Conservation (phyloP, 2,797 vertebrate species). For the Basileuterus tristriatus region DNA sequence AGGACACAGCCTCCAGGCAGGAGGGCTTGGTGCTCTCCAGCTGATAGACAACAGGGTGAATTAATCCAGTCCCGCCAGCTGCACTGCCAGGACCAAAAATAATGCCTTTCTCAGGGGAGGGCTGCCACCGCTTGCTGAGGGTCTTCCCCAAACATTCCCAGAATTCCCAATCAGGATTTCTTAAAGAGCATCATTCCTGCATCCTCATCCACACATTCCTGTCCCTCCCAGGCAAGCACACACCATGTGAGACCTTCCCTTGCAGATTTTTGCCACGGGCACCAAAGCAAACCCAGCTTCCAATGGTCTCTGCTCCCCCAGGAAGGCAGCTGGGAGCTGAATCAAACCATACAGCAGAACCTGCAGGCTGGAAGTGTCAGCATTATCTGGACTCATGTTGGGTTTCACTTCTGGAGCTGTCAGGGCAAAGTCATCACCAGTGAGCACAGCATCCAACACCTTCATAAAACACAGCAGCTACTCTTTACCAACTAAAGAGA, state of each 20-base stretch:
- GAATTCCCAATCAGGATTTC: not conserved
- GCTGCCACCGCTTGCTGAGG: not conserved
- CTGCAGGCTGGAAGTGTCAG: not conserved
- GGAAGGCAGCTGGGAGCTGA: not conserved
- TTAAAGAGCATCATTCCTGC: not conserved
- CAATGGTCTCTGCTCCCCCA: not conserved
- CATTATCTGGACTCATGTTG: not conserved
- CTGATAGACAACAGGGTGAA: not conserved
- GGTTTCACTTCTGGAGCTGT: not conserved
- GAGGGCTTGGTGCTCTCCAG: rapidly evolving
- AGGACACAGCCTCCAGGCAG: rapidly evolving
- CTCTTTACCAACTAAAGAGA: not conserved
- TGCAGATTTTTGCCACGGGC: not conserved
- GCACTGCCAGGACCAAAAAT: not conserved
- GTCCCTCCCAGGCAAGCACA: not conserved
- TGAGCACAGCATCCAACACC: not conserved
- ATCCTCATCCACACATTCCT: not conserved
- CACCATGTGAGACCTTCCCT: not conserved
- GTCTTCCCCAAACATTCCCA: not conserved
- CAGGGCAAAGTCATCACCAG: not conserved
- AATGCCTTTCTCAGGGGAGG: not conserved
- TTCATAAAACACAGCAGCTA: not conserved
- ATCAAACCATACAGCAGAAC: not conserved
- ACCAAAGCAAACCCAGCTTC: not conserved
- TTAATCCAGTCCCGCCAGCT: not conserved